These are phyloP conservation scores for Amblyjoppa fuscipennis DNA, from an alignment of 2,888 invertebrate species.

Conservation along the genomic window DNA sequence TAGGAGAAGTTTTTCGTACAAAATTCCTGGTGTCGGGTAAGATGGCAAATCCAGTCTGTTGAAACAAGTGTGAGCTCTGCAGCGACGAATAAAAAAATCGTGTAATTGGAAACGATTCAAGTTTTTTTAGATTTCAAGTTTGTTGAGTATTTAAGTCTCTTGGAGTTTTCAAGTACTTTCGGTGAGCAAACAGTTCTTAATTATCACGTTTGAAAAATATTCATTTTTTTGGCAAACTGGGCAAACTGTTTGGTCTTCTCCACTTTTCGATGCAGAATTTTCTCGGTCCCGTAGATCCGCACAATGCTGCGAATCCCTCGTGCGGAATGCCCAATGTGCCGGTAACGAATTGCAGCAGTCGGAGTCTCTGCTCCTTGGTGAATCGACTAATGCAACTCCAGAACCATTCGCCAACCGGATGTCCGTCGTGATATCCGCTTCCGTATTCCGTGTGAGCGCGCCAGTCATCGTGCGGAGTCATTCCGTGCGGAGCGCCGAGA, in stretches of 20 bases:
- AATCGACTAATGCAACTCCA: conserved; percentile 98
- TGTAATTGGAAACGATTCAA: background rate
- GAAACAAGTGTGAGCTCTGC: conserved; percentile 98
- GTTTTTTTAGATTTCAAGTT: conserved; percentile 6
- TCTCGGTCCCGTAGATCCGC: conserved; percentile 97
- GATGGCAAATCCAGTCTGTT: conserved; percentile 98
- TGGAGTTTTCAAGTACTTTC: background rate
- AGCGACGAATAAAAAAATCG: conserved; percentile 72
- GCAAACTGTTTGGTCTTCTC: conserved; percentile 97
- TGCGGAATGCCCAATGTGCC: conserved; percentile 99
- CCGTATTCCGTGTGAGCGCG: conserved; percentile 97
- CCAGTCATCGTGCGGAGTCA: conserved; percentile 89
- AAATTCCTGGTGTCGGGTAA: conserved; percentile 96
- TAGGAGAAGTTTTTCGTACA: conserved; percentile 95
- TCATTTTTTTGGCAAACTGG: conserved; percentile 86
- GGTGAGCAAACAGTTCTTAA: background rate
- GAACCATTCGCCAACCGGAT: conserved; percentile 98
- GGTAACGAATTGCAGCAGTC: conserved; percentile 98
- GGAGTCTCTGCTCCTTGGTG: conserved; percentile 96
- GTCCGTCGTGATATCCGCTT: conserved; percentile 97
- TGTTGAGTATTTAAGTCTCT: background rate
- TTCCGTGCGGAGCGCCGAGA: conserved; percentile 86
- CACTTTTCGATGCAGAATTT: conserved; percentile 99
- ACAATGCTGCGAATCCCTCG: conserved; percentile 97
- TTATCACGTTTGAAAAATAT: background rate